Evolutionary conservation across 1,140 invertebrate genomes (phyloP).

Genomic region (Bicyclus anynana): DNA sequence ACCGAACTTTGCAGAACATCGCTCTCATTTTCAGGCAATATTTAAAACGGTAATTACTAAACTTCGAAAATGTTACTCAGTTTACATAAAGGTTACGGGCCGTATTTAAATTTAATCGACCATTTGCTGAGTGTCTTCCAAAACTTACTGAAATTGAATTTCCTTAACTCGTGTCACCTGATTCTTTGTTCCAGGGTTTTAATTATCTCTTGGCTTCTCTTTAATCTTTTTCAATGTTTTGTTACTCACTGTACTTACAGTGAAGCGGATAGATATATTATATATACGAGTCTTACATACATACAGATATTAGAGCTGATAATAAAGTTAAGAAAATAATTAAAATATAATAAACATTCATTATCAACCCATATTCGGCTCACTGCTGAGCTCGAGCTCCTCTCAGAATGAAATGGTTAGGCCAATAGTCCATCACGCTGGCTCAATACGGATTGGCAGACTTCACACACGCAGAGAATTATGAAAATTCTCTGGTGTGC

Average conservation of each 20-base stretch:
- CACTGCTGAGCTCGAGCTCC: too few relatives aligned
- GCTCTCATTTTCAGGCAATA: conserved; percentile 26
- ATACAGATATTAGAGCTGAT: too few relatives aligned
- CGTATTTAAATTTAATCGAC: conserved; percentile 22
- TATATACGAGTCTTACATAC: too few relatives aligned
- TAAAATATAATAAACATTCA: too few relatives aligned
- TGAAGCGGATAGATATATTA: not conserved
- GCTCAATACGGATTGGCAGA: too few relatives aligned
- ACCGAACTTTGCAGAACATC: conserved; percentile 21
- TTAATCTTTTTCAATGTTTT: not conserved
- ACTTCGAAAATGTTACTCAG: conserved; percentile 22
- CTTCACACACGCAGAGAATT: too few relatives aligned
- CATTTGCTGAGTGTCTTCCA: conserved; percentile 11
- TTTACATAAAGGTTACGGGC: conserved; percentile 16
- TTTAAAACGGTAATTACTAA: conserved; percentile 32
- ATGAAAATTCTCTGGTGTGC: too few relatives aligned
- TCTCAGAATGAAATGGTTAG: too few relatives aligned
- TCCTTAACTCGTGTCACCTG: conserved; percentile 3
- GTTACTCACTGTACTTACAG: not conserved
- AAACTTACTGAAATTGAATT: conserved; percentile 19
- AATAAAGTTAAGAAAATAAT: too few relatives aligned
- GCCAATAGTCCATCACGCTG: too few relatives aligned
- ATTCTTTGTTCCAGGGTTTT: not conserved
- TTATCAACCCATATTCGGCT: too few relatives aligned
- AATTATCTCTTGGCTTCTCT: not conserved